Conservation (phyloP, 2,113 vertebrate genomes). For the Semnornis frantzii region DNA sequence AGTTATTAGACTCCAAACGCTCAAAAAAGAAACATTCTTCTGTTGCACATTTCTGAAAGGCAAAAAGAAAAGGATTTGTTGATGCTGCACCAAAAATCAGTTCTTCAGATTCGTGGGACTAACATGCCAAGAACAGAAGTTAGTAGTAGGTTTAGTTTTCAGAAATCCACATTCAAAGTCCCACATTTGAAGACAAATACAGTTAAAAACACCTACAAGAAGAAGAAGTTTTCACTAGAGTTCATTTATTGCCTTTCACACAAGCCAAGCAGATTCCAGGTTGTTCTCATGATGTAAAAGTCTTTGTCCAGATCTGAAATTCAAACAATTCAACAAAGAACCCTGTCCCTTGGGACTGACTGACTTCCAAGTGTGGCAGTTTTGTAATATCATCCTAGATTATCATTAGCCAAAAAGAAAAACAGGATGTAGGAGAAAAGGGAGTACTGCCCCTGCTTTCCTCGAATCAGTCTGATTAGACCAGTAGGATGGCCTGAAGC, state of each 20-base stretch:
- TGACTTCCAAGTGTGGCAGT: neutral
- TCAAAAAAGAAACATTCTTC: slow-evolving; percentile 97
- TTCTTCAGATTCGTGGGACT: neutral
- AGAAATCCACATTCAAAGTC: neutral
- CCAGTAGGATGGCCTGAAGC: neutral
- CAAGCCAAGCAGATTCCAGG: neutral
- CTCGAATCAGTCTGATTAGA: neutral
- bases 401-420: neutral
- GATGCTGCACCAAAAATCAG: neutral
- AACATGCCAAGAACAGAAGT: neutral
- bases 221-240: neutral
- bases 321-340: neutral
- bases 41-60: slow-evolving; percentile 88
- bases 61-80: neutral
- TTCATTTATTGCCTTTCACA: neutral
- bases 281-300: neutral
- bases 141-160: neutral
- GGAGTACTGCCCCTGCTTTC: neutral
- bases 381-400: neutral
- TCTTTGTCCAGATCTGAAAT: neutral
- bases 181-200: neutral
- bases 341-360: neutral
- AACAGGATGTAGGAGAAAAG: neutral
- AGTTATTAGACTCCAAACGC: slow-evolving; percentile 95
- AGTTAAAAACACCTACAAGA: neutral